Conservation (phyloP, 1,140 invertebrate species). For the Temnothorax nylanderi region DNA sequence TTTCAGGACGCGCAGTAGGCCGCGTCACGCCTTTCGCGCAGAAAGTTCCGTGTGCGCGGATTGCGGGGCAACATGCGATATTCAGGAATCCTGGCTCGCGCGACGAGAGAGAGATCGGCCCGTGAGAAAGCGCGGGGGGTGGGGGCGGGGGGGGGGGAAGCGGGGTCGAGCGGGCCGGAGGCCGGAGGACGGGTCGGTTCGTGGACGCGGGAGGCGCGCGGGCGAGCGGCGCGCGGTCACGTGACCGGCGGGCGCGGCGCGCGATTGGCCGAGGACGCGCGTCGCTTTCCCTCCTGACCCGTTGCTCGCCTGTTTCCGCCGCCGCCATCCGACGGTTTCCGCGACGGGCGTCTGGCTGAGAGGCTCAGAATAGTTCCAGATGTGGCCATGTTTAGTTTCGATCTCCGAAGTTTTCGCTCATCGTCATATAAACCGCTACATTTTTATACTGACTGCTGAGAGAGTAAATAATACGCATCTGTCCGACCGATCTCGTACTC, state of each 20-base stretch:
- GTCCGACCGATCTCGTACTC: slow-evolving; percentile 68
- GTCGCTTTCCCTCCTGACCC: slow-evolving; percentile 62
- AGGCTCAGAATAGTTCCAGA: slow-evolving; percentile 85
- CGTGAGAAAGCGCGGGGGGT: background rate
- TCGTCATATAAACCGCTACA: slow-evolving; percentile 78
- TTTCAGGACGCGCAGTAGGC: slow-evolving; percentile 59
- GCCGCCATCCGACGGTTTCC: slow-evolving; percentile 63
- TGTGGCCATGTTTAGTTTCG: slow-evolving; percentile 85
- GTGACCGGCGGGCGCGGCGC: slow-evolving; percentile 53
- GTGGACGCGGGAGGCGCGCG: slow-evolving; percentile 16
- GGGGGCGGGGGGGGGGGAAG: too few relatives aligned
- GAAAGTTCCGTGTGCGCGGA: background rate
- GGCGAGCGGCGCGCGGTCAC: slow-evolving; percentile 59
- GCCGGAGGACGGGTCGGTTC: background rate
- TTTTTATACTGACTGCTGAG: slow-evolving; percentile 74
- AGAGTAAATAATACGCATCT: slow-evolving; percentile 74
- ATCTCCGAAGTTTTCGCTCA: slow-evolving; percentile 84
- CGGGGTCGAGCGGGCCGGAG: background rate
- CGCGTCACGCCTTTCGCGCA: slow-evolving; percentile 20
- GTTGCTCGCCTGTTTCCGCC: slow-evolving; percentile 52
- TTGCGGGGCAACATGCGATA: background rate
- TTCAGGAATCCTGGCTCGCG: slow-evolving; percentile 60
- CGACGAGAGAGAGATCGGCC: background rate
- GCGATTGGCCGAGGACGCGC: slow-evolving; percentile 68
- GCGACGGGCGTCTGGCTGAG: slow-evolving; percentile 77